Percentiles rank a stretch among this genome's conserved stretches.
Conservation (phyloP, 2,113 vertebrate genomes). For the Halcyon senegalensis region DNA sequence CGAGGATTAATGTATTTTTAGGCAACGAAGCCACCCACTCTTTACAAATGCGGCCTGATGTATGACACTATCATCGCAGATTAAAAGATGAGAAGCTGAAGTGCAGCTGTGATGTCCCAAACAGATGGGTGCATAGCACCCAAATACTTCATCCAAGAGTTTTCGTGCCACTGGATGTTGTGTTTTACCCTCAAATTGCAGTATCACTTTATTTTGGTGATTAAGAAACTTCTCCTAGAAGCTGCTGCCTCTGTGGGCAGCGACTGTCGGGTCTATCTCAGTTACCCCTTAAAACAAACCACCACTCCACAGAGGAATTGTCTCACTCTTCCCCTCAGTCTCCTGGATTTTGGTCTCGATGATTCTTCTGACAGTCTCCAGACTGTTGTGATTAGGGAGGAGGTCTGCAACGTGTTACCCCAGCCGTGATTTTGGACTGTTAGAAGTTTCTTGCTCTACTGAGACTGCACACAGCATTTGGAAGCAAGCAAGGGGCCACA, state of each 20-base stretch:
- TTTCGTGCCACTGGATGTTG: accelerated
- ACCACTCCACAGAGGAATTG: background rate
- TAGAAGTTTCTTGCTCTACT: background rate
- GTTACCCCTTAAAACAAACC: background rate
- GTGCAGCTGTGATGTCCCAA: background rate
- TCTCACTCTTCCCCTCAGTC: background rate
- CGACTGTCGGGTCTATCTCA: accelerated
- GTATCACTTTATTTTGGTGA: background rate
- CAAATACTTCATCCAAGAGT: background rate
- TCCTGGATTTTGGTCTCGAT: background rate
- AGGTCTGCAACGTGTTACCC: accelerated
- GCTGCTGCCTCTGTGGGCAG: background rate
- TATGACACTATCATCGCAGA: background rate
- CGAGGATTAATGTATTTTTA: conserved; percentile 35
- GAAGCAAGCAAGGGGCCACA: background rate
- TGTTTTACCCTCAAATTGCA: background rate
- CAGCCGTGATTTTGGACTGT: background rate
- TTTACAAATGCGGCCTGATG: background rate
- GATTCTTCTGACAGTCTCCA: background rate
- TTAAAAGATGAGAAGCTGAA: background rate
- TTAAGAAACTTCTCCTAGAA: background rate
- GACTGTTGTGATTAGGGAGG: background rate
- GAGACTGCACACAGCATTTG: accelerated
- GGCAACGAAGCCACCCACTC: background rate
- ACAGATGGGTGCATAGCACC: accelerated